A percentile compares a stretch with the other conserved stretches of the same genome.
phyloP scores from a whole-genome alignment of 2,888 invertebrate genomes.

The Macrosiphum euphorbiae region DNA sequence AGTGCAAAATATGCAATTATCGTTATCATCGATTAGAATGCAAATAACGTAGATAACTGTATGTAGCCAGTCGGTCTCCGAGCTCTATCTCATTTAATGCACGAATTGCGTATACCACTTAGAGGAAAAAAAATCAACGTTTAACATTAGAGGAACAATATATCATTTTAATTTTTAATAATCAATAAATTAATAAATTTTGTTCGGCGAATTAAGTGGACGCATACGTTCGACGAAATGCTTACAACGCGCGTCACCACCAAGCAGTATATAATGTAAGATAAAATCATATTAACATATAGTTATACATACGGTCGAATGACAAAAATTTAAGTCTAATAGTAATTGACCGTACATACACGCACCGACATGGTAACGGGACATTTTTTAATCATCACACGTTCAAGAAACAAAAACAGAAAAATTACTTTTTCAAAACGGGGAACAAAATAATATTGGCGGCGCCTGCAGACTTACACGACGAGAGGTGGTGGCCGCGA shows the following conservation, averaged over 20 bases:
- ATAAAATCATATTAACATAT: background rate
- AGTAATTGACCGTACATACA: slow-evolving; percentile 28
- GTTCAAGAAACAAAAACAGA: background rate
- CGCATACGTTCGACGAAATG: background rate
- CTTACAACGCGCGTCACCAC: background rate
- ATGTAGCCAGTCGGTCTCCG: background rate
- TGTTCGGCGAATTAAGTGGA: slow-evolving; percentile 28
- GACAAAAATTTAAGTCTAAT: slow-evolving; percentile 16
- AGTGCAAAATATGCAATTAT: background rate
- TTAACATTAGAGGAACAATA: slow-evolving; percentile 35
- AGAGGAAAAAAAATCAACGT: slow-evolving; percentile 13
- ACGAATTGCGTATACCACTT: slow-evolving; percentile 16
- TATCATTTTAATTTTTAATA: slow-evolving; percentile 26
- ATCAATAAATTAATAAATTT: slow-evolving; percentile 32
- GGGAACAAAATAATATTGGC: background rate
- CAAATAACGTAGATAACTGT: background rate
- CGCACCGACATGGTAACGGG: background rate
- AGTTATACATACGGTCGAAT: background rate
- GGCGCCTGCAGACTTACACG: background rate
- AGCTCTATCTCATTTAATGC: background rate
- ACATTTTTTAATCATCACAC: background rate
- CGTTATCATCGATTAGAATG: background rate
- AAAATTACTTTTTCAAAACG: background rate
- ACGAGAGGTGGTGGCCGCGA: background rate
- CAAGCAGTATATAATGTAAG: background rate